Evolutionary conservation across 2,113 vertebrate species (phyloP).

Genomic region (Chaetura pelagica): DNA sequence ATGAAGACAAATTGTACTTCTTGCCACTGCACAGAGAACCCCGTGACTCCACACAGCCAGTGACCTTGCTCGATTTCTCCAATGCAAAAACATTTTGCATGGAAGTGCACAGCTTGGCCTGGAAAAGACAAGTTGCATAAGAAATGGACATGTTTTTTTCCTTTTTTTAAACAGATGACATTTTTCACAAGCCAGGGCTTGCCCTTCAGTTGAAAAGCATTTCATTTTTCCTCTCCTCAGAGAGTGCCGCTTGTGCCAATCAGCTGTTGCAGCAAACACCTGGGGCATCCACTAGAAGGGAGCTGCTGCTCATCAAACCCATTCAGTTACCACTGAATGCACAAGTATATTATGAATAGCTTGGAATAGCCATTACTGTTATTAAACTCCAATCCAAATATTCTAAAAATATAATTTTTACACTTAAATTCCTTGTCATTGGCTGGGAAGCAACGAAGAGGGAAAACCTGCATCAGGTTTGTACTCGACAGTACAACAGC

Average conservation of each 20-base stretch:
- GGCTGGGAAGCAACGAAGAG: background rate
- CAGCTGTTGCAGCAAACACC: background rate
- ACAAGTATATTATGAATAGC: background rate
- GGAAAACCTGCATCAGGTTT: background rate
- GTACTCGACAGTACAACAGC: too few species aligned
- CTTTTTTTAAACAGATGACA: background rate
- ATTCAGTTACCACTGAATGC: background rate
- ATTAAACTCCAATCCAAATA: background rate
- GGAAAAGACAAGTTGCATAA: background rate
- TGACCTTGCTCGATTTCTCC: background rate
- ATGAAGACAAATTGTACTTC: background rate
- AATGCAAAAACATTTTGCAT: background rate
- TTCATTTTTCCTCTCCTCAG: background rate
- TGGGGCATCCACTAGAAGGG: fast-evolving
- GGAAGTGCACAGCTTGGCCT: background rate
- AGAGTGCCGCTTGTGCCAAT: background rate
- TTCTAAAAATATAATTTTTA: background rate
- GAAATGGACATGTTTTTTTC: background rate
- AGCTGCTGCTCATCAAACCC: background rate
- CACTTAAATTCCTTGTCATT: background rate
- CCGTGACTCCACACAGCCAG: background rate
- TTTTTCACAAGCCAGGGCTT: background rate
- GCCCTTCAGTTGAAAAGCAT: background rate
- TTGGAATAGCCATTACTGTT: background rate
- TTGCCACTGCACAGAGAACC: background rate